These are phyloP conservation scores for Neogobius melanostomus DNA, from an alignment of 2,113 vertebrate genomes.

Conservation along the genomic window DNA sequence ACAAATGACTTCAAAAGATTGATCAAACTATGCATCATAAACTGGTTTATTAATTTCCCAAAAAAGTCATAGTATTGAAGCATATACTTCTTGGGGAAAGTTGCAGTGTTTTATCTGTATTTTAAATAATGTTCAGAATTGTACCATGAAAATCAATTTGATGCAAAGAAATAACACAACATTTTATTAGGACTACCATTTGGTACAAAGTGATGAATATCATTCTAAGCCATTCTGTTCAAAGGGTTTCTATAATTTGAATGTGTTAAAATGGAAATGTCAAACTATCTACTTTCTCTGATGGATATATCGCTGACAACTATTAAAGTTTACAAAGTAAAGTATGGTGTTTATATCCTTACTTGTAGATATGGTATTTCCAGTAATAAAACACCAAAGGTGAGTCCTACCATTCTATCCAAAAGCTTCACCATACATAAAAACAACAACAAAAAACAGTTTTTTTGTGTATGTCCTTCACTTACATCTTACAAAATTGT, in stretches of 20 bases:
- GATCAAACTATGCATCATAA: slow-evolving; percentile 10
- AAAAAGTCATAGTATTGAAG: slow-evolving; percentile 26
- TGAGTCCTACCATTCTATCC: not conserved
- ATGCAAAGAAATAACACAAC: slow-evolving; percentile 88
- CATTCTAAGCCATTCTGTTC: slow-evolving; percentile 50
- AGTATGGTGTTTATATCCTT: slow-evolving; percentile 26
- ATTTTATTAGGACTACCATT: slow-evolving; percentile 56
- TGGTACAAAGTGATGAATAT: slow-evolving; percentile 50
- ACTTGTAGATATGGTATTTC: slow-evolving; percentile 51
- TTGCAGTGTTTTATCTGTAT: slow-evolving; percentile 79
- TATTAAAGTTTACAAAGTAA: slow-evolving; percentile 57
- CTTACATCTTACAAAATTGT: not conserved
- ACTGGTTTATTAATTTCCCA: slow-evolving; percentile 30
- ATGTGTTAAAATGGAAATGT: slow-evolving; percentile 26
- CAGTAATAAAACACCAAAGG: slow-evolving; percentile 55
- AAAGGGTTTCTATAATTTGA: slow-evolving; percentile 46
- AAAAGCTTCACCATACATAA: not conserved
- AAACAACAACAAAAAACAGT: too few species aligned
- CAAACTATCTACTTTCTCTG: too few species aligned
- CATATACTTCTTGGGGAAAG: slow-evolving; percentile 47
- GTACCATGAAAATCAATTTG: slow-evolving; percentile 86
- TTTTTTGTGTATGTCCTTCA: too few species aligned
- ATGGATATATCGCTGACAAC: slow-evolving; percentile 18
- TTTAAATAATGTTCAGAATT: slow-evolving; percentile 83
- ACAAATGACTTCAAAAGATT: not conserved